A percentile compares a stretch with the other conserved stretches of the same genome.
Evolutionary conservation across 2,113 vertebrate species (phyloP).

Genomic region (Pogona vitticeps): DNA sequence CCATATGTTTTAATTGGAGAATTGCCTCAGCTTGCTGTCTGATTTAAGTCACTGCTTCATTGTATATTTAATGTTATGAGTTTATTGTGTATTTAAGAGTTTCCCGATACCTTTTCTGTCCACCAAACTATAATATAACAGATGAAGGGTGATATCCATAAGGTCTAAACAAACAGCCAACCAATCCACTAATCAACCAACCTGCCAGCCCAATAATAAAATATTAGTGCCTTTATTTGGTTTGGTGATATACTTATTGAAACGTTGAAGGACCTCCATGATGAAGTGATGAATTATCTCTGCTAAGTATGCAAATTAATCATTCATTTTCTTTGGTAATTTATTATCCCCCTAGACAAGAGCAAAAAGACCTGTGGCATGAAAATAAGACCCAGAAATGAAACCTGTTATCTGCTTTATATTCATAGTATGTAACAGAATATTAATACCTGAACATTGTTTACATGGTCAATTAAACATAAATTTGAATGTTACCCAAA

Average conservation of each 20-base stretch:
- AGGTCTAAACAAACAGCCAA: too few relatives aligned
- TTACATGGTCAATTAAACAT: not conserved
- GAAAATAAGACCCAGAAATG: not conserved
- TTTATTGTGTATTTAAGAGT: too few relatives aligned
- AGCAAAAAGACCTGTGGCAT: not conserved
- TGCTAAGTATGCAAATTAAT: not conserved
- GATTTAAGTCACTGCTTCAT: not conserved
- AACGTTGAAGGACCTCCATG: not conserved
- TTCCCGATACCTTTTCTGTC: too few relatives aligned
- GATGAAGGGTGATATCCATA: too few relatives aligned
- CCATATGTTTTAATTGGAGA: not conserved
- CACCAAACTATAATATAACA: too few relatives aligned
- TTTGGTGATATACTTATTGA: too few relatives aligned
- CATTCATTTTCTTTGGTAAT: too few relatives aligned
- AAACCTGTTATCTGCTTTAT: not conserved
- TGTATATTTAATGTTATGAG: not conserved
- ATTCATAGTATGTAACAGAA: not conserved
- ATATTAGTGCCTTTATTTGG: too few relatives aligned
- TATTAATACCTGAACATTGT: not conserved
- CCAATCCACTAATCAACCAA: too few relatives aligned
- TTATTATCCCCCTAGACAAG: too few relatives aligned
- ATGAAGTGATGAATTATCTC: not conserved
- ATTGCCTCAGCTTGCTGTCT: not conserved
- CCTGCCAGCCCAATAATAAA: too few relatives aligned
- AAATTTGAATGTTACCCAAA: not conserved